Evolutionary conservation across 2,113 vertebrate species (phyloP).

Genomic region (Epinephelus lanceolatus): DNA sequence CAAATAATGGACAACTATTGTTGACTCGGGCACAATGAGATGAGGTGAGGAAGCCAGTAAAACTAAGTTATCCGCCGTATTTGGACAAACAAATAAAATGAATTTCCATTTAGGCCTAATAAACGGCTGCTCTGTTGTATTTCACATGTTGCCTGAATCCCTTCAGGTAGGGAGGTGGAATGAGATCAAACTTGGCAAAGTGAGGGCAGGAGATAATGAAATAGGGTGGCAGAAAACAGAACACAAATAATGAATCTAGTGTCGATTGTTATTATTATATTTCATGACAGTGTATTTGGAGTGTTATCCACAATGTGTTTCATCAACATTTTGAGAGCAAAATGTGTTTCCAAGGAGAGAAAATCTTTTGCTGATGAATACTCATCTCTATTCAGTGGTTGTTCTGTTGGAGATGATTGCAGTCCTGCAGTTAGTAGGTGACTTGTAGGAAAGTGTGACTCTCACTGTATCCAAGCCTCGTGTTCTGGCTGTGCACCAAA

Average conservation of each 20-base stretch:
- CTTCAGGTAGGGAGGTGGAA: constrained; percentile 49
- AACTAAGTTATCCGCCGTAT: constrained; percentile 30
- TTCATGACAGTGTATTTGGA: constrained; percentile 31
- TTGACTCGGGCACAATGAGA: constrained; percentile 48
- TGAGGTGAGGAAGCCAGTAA: constrained; percentile 47
- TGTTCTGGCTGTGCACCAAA: constrained; percentile 68
- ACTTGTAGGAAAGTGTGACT: constrained; percentile 52
- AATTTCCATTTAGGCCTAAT: constrained; percentile 51
- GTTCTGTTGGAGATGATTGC: constrained; percentile 20
- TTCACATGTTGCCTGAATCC: constrained; percentile 35
- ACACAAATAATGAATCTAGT: constrained; percentile 42
- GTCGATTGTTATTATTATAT: constrained; percentile 16
- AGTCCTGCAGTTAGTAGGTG: constrained; percentile 28
- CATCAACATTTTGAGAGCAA: constrained; percentile 31
- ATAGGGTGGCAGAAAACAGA: constrained; percentile 32
- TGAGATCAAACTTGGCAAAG: constrained; percentile 51
- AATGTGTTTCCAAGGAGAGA: constrained; percentile 14
- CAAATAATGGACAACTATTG: constrained; percentile 53
- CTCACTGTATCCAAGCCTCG: constrained; percentile 43
- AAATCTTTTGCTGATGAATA: background rate
- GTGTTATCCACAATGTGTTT: constrained; percentile 6
- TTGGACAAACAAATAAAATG: constrained; percentile 53
- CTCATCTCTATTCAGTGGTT: constrained; percentile 27
- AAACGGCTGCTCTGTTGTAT: constrained; percentile 29
- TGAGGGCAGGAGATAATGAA: constrained; percentile 57